Conservation (phyloP, 2,113 vertebrate species). For the Merops nubicus region DNA sequence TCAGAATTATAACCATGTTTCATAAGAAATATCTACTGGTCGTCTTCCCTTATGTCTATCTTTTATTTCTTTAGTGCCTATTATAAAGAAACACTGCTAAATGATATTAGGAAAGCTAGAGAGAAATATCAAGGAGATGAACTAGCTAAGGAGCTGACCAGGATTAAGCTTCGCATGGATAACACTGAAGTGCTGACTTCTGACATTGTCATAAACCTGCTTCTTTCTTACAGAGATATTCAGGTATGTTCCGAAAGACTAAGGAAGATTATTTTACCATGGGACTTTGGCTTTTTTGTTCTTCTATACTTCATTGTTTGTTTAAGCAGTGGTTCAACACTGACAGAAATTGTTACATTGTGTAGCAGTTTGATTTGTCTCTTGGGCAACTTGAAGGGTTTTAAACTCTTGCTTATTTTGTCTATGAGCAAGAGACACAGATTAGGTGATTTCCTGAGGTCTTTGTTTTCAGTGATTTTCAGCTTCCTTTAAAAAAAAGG, state of each 20-base stretch:
- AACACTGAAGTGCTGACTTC: conserved; percentile 91
- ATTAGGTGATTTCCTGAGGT: not conserved
- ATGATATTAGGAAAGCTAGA: conserved; percentile 92
- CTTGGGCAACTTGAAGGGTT: not conserved
- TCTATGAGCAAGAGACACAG: not conserved
- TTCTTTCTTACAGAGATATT: conserved; percentile 95
- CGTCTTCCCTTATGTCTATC: not conserved
- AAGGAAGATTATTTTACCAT: not conserved
- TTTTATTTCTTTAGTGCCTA: conserved; percentile 78
- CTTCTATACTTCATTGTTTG: not conserved
- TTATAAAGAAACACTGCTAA: conserved; percentile 90
- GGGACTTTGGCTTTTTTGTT: not conserved
- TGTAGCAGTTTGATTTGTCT: not conserved
- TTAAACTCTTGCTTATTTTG: not conserved
- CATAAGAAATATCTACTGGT: not conserved
- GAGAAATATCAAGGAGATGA: conserved; percentile 94
- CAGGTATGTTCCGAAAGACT: conserved; percentile 80
- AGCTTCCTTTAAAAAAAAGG: not conserved
- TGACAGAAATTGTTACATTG: not conserved
- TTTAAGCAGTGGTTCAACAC: not conserved
- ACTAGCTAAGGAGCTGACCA: conserved; percentile 88
- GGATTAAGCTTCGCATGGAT: conserved; percentile 93
- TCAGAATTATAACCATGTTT: not conserved
- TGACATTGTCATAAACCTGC: conserved; percentile 93
- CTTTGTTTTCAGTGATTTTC: not conserved